Conservation (phyloP, 1,140 invertebrate genomes). For the Neelides sp. region DNA sequence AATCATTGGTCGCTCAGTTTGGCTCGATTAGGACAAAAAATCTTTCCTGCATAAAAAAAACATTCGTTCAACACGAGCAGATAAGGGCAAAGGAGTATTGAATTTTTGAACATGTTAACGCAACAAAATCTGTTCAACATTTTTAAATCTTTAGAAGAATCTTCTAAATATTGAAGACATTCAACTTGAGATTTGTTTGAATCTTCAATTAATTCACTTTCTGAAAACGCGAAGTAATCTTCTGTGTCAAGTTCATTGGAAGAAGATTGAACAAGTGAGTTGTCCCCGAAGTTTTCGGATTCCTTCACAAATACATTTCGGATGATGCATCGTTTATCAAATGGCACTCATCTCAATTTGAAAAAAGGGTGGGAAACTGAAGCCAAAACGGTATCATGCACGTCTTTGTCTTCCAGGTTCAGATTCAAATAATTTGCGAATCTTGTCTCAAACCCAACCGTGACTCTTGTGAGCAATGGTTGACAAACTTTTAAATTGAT, state of each 20-base stretch:
- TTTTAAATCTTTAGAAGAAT: not conserved
- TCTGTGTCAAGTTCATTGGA: not conserved
- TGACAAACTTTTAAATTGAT: not conserved
- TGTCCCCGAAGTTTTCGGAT: not conserved
- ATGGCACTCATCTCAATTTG: slow-evolving; percentile 5
- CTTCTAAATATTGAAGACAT: slow-evolving; percentile 3
- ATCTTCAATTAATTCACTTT: not conserved
- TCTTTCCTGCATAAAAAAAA: not conserved
- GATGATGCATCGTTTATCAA: not conserved
- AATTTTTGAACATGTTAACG: not conserved
- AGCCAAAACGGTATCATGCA: not conserved
- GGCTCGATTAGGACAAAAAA: not conserved
- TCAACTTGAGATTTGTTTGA: not conserved
- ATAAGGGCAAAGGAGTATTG: not conserved
- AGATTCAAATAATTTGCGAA: not conserved
- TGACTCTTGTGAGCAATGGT: not conserved
- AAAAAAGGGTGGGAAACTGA: slow-evolving; percentile 1
- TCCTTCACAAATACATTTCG: not conserved
- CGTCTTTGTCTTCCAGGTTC: not conserved
- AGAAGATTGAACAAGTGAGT: not conserved
- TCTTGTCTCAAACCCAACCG: not conserved
- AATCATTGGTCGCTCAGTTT: not conserved
- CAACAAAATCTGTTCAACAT: not conserved
- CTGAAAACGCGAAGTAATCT: not conserved
- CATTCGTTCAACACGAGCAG: slow-evolving; percentile 8